phyloP scores from a whole-genome alignment of 2,113 vertebrate species.

The Melozone crissalis region DNA sequence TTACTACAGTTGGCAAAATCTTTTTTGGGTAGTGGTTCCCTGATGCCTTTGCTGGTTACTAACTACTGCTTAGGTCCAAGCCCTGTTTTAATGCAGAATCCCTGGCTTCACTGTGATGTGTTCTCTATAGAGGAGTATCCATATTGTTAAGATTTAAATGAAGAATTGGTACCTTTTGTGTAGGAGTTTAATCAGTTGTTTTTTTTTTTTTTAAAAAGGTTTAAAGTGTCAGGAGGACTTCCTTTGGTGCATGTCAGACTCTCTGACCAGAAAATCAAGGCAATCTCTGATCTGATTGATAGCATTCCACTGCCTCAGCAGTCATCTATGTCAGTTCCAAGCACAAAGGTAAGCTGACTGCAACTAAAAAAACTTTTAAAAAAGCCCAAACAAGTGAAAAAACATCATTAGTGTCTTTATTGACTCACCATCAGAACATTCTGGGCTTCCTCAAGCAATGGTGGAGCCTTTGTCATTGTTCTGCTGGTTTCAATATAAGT shows the following conservation, averaged over 20 bases:
- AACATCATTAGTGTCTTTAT: not conserved
- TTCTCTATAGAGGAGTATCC: not conserved
- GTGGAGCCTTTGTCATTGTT: not conserved
- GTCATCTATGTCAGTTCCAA: slow-evolving; percentile 62
- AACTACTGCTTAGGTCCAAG: not conserved
- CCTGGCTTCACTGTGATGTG: not conserved
- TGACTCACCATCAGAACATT: not conserved
- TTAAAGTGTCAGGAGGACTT: slow-evolving; percentile 92
- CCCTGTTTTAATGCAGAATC: not conserved
- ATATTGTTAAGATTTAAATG: not conserved
- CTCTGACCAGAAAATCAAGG: slow-evolving; percentile 91
- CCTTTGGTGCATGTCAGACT: slow-evolving; percentile 89
- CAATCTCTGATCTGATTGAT: slow-evolving; percentile 80
- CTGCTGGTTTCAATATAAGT: not conserved
- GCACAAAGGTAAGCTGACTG: slow-evolving; percentile 75
- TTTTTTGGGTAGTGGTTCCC: not conserved
- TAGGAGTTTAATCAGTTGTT: not conserved
- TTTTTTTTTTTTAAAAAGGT: slow-evolving; percentile 69
- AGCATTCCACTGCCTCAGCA: slow-evolving; percentile 86
- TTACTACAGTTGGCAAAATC: not conserved
- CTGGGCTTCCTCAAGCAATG: not conserved
- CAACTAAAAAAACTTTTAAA: not conserved
- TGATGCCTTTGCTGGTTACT: not conserved
- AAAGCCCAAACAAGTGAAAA: not conserved
- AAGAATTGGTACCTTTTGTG: not conserved